Conservation (phyloP, 2,797 vertebrate genomes). For the Spheniscus humboldti region DNA sequence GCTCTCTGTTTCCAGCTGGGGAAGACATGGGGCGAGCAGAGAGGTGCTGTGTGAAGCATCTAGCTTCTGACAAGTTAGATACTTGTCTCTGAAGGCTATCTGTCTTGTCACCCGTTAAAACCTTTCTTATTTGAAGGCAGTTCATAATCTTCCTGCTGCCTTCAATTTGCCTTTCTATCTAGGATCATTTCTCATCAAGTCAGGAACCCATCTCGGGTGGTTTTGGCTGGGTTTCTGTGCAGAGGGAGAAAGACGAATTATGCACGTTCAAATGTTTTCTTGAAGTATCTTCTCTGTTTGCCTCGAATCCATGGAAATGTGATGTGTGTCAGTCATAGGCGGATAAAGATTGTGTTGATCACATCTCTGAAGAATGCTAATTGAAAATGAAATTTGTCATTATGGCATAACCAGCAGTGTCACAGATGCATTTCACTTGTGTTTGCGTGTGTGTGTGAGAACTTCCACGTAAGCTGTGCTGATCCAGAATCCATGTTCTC, state of each 20-base stretch:
- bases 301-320: conserved; percentile 6
- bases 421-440: neutral
- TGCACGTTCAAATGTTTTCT: neutral
- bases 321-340: neutral
- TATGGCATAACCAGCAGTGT: neutral
- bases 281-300: conserved; percentile 11
- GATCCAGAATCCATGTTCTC: neutral
- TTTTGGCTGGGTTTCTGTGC: neutral
- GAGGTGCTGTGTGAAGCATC: neutral
- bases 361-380: neutral
- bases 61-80: neutral
- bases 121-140: neutral
- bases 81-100: neutral
- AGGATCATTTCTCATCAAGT: neutral
- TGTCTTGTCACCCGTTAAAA: neutral
- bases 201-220: neutral
- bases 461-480: neutral
- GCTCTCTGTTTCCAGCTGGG: neutral
- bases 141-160: neutral
- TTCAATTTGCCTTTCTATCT: neutral
- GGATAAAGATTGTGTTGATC: neutral
- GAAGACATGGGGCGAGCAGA: neutral
- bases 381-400: neutral
- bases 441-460: neutral
- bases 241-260: neutral